Base-by-base conservation (phyloP, 2,797 vertebrate genomes). In the Enteromius treurensis region DNA sequence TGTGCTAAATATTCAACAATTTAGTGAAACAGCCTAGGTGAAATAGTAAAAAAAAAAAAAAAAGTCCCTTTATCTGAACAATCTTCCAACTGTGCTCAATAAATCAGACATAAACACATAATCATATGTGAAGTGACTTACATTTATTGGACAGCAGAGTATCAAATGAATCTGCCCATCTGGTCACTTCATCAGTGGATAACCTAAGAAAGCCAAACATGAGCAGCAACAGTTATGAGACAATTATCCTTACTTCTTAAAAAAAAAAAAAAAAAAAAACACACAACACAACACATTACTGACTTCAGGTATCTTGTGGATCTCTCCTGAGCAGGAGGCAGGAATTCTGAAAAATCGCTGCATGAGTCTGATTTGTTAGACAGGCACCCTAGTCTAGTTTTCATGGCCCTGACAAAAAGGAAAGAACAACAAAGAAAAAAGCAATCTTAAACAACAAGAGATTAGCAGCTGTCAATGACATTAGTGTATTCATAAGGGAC, bases 331-430 rank as follows among this genome's bases (percentile, higher is more conserved):
- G 87, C 91, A 11, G 92, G 93, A 78, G 95, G 96, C 90, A 98
- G 95, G 89, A 99, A 97, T 90, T 97, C 96, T 1, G 97, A 97
- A 93, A 99, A 97, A 91, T 99, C 97, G 34, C 94, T 97, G 92
- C 96, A 97, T 69, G 97, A 99, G 92, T 99, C 98, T 19, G 98
- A 98, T 90, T 99, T 99, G 93, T 97, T 96, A 89, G 97, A 98
- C 88, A 99, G 93, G 91, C 98, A 99, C 86, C 97, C 97, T 84
- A 99, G 96, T 91, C 97, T 96, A 89, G 97, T 98, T 93, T 98
- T 97, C 96, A 98, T 98, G 90, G 94, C 95, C 95, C 96, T 97
- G 92, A 86, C 92, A 84, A 78, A 19, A 79, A 49, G 74, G 23
- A n/a, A 77, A 40, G 9, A 29, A 60, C 45, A 53, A 49, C 23